Conservation (phyloP, 2,113 vertebrate genomes). For the Crotalus tigris region DNA sequence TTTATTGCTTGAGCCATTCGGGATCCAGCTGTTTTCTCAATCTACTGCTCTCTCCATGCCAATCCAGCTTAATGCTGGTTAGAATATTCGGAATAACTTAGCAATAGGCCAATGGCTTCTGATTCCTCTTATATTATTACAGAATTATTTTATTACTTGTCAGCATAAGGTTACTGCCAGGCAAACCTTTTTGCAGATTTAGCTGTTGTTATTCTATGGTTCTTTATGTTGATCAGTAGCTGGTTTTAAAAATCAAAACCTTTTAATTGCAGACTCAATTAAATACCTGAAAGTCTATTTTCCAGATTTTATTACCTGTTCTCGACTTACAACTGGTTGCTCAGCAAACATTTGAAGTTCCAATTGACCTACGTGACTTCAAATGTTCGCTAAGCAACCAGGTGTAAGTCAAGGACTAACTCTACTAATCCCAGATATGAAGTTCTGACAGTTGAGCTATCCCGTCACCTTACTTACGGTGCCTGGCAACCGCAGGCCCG, state of each 20-base stretch:
- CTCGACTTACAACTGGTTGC: neutral
- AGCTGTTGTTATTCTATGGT: neutral
- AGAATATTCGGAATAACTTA: neutral
- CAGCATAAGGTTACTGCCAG: neutral
- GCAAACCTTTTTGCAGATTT: too few species aligned
- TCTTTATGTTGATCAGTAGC: neutral
- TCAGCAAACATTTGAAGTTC: too few species aligned
- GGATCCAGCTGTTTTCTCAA: neutral
- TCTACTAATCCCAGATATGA: too few species aligned
- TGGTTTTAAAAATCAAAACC: neutral
- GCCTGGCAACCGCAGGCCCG: too few species aligned
- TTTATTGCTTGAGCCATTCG: neutral
- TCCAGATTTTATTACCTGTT: accelerated
- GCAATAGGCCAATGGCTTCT: neutral
- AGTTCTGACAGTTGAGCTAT: too few species aligned
- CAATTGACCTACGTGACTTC: too few species aligned
- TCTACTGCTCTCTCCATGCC: neutral
- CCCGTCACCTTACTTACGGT: too few species aligned
- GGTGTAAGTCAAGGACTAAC: too few species aligned
- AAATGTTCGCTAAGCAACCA: too few species aligned
- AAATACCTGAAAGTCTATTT: too few species aligned
- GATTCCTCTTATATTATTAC: neutral
- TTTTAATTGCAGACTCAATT: neutral
- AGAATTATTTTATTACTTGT: neutral
- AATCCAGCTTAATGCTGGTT: neutral